Evolutionary conservation across 2,797 vertebrate genomes (phyloP).

Genomic region (Bufotes viridis): DNA sequence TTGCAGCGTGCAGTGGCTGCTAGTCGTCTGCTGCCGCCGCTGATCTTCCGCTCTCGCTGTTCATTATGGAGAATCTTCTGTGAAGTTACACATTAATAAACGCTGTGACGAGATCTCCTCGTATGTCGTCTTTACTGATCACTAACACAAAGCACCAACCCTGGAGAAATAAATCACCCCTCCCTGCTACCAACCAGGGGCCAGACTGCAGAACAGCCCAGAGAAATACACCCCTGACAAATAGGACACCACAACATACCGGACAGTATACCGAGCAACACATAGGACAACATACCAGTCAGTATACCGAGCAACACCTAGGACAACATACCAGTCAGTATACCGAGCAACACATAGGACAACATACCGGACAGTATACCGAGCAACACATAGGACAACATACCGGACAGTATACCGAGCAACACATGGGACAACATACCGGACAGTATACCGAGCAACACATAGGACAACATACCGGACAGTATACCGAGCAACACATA

Average conservation of each 20-base stretch:
- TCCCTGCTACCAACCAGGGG: no score
- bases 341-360: not conserved
- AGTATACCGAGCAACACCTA: no score
- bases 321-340: no score
- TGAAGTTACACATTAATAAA: not conserved
- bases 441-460: no score
- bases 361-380: not conserved
- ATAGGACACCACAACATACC: no score
- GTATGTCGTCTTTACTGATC: not conserved
- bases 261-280: not conserved
- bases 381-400: not conserved
- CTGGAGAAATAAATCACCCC: not conserved
- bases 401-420: no score
- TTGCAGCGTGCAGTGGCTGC: not conserved
- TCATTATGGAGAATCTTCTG: not conserved
- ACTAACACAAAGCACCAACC: not conserved
- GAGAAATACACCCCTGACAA: no score
- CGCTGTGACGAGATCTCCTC: not conserved
- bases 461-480: no score
- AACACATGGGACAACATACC: no score
- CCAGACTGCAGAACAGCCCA: no score
- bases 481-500: no score
- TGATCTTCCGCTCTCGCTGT: no score
- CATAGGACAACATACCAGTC: not conserved
- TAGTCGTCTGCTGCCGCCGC: not conserved